Base-by-base conservation (phyloP, 2,888 invertebrate genomes). In the Plebejus argus region DNA sequence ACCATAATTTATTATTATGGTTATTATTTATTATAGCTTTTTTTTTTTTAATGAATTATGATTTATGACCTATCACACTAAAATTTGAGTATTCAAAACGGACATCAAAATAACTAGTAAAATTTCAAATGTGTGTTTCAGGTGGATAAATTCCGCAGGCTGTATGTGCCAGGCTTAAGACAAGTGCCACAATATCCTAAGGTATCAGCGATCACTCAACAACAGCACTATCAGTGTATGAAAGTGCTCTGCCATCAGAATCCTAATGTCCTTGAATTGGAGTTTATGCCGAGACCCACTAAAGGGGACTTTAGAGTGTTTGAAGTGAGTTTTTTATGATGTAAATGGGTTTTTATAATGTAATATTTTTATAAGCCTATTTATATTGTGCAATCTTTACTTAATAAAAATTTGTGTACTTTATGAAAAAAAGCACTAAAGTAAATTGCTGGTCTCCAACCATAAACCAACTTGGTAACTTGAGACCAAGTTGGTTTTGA, bases 141-240 rank as follows among this genome's bases (percentile, higher is more conserved):
- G 88, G 81, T 78, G 15, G 70, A 80, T 0, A 82, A 77, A 35
- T 66, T 53, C 6, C 56, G 74, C 18, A 84, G 83, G 6, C 3
- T 81, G 1, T 88, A 81, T 79, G 85, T 91, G 0, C 89, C 92
- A 3, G 89, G 91, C 1, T 56, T 88, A 0, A 82, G 83, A 0
- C 77, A 81, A 1, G 0, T 79, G 0, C 87, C 89, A 0, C 85
- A 80, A 0, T 89, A 86, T 81, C 89, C 87, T 0, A 91, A 88
- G 78, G 39, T 88, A 3, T 94, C 93, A 0, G 79, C 85, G 0
- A 82, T 94, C 0, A 86, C 83, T 0, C 18, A 35, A 0, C 77
- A 81, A 0, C 89, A 93, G 56, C 93, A 93, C 33, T 81, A 79
- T 15, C 85, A 87, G 45, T 85, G 87, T n/a, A 80, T 93, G 0